phyloP scores from a whole-genome alignment of 2,797 vertebrate genomes.

The Telmatherina bonti region DNA sequence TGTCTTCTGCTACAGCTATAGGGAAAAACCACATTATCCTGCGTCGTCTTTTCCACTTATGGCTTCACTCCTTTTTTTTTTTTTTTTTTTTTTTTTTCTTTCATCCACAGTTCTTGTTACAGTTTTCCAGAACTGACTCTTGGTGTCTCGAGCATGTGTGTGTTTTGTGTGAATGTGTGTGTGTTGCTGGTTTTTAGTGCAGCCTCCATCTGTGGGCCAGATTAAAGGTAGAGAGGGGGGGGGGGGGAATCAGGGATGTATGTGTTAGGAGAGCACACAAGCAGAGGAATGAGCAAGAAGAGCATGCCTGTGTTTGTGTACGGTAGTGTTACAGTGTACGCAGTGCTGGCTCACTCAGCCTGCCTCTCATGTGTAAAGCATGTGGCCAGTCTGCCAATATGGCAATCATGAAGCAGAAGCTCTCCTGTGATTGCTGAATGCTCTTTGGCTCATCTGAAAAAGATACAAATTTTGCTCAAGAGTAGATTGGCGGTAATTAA shows the following conservation, averaged over 20 bases:
- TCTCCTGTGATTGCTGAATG: conserved; percentile 40
- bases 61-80: conserved; percentile 47
- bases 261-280: conserved; percentile 37
- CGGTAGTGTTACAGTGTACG: conserved; percentile 25
- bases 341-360: conserved; percentile 29
- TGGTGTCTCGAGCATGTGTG: conserved; percentile 46
- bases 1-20: conserved; percentile 47
- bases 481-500: conserved; percentile 19
- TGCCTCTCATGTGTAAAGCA: conserved; percentile 60
- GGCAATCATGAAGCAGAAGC: conserved; percentile 48
- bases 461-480: conserved; percentile 31
- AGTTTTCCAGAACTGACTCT: conserved; percentile 74
- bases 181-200: conserved; percentile 48
- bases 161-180: conserved; percentile 28
- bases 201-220: conserved; percentile 76
- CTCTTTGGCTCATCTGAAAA: conserved; percentile 22
- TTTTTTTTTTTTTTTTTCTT: conserved; percentile 38
- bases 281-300: conserved; percentile 35
- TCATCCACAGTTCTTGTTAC: conserved; percentile 65
- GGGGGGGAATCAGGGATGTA: conserved; percentile 49
- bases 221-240: conserved; percentile 64
- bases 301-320: conserved; percentile 8
- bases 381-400: conserved; percentile 61
- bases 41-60: conserved; percentile 77
- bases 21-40: conserved; percentile 62